phyloP scores from a whole-genome alignment of 2,797 vertebrate genomes.

The Percopsis omiscomaycus region DNA sequence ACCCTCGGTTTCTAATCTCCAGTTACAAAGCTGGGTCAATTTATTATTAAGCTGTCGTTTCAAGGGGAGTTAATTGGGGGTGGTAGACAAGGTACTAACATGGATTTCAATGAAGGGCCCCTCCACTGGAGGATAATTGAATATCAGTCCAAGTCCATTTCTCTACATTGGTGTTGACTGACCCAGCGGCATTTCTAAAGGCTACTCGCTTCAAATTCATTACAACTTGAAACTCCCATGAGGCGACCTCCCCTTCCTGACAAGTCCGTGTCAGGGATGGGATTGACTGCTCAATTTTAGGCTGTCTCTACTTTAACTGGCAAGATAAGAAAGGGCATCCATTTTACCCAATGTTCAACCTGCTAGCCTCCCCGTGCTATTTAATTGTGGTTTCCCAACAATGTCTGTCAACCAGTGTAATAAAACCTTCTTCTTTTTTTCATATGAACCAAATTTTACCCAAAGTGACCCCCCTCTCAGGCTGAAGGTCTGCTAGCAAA shows the following conservation, averaged over 20 bases:
- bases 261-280: constrained; percentile 7
- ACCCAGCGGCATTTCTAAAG: constrained; percentile 7
- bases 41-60: constrained; percentile 14
- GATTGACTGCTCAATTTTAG: constrained; percentile 21
- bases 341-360: constrained; percentile 8
- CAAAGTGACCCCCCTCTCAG: too few relatives aligned
- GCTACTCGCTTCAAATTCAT: constrained; percentile 31
- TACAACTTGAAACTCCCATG: constrained; percentile 13
- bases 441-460: too few relatives aligned
- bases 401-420: too few relatives aligned
- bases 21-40: constrained; percentile 20
- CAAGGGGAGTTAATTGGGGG: constrained; percentile 12
- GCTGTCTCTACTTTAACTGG: constrained; percentile 2
- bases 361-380: not conserved
- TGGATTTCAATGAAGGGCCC: constrained; percentile 20
- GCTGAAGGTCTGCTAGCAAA: too few relatives aligned
- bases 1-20: not conserved
- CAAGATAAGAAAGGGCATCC: constrained; percentile 4
- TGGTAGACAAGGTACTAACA: constrained; percentile 24
- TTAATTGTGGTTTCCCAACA: not conserved
- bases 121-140: constrained; percentile 39
- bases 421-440: too few relatives aligned
- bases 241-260: constrained; percentile 25
- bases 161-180: constrained; percentile 17
- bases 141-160: constrained; percentile 28